Evolutionary conservation across 2,797 vertebrate genomes (phyloP), one percentile per base, ranked within the genome.

Genomic region (Syngnathus rostellatus): DNA sequence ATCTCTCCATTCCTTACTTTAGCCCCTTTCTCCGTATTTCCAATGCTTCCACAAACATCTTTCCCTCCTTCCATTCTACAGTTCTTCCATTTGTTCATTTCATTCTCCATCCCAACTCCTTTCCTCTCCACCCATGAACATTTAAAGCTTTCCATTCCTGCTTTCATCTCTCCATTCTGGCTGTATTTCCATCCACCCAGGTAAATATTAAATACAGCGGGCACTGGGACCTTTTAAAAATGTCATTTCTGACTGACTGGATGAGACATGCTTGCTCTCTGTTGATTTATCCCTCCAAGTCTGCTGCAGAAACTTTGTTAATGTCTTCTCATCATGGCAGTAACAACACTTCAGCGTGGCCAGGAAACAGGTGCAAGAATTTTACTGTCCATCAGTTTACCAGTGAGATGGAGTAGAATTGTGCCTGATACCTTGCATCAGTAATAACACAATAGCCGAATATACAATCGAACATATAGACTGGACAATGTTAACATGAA

Each of bases 241-340:
- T 46, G 75, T 86, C 77, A 77, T 69, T 76, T 80, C 72, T 80
- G 79, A 84, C 75, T 73, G 63, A 58, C 67, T 81, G 72, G 74
- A 82, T 71, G 72, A 83, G 75, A 85, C 82, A 68, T 68, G 75
- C 45, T 25, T 37, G 71, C 62, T 50, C 79, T 74, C 72, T 63
- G 72, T 72, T 87, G 85, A 87, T 88, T 90, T 86, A 88, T 88
- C 76, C 78, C 77, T 82, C 77, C 79, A 82, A 54, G 74, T 31
- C 71, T 60, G 70, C 72, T 43, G 68, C 75, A 72, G 77, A 79
- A 83, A 84, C 83, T 85, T 57, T 83, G 81, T 89, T 85, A 87
- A 86, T 48, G 77, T 85, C 84, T 57, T 87, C 89, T 88, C 86
- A 81, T 87, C 87, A 83, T 85, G 78, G 80, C 81, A 83, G 89